Conservation (phyloP, 2,113 vertebrate species). For the Crotalus viridis region DNA sequence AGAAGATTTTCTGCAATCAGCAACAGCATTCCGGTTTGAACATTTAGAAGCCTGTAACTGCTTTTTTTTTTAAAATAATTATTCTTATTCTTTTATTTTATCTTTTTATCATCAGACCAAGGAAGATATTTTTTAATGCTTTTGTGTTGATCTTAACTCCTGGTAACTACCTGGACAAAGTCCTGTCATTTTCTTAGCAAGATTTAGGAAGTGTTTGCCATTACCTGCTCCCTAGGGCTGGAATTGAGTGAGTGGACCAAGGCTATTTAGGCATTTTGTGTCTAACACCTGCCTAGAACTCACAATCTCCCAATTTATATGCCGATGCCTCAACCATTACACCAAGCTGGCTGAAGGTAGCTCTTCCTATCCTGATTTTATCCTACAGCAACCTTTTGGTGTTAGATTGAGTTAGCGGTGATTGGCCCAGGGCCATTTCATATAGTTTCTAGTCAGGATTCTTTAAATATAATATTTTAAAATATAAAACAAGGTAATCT, state of each 20-base stretch:
- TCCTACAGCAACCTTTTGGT: not conserved
- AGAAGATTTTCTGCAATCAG: not conserved
- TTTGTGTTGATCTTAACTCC: not conserved
- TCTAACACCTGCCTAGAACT: not conserved
- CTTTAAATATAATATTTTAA: not conserved
- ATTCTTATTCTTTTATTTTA: not conserved
- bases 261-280: not conserved
- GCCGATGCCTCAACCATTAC: not conserved
- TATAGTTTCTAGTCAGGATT: not conserved
- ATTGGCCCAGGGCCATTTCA: not conserved
- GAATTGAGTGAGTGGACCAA: not conserved
- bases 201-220: not conserved
- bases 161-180: not conserved
- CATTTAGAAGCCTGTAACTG: not conserved
- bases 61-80: too few relatives aligned
- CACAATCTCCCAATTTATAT: not conserved
- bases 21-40: not conserved
- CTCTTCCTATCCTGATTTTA: not conserved
- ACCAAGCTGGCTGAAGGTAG: not conserved
- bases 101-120: not conserved
- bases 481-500: not conserved
- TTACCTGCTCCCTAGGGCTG: not conserved
- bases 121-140: not conserved
- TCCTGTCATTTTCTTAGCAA: not conserved
- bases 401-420: not conserved